phyloP scores from a whole-genome alignment of 2,797 vertebrate genomes.

The Phoebastria nigripes region DNA sequence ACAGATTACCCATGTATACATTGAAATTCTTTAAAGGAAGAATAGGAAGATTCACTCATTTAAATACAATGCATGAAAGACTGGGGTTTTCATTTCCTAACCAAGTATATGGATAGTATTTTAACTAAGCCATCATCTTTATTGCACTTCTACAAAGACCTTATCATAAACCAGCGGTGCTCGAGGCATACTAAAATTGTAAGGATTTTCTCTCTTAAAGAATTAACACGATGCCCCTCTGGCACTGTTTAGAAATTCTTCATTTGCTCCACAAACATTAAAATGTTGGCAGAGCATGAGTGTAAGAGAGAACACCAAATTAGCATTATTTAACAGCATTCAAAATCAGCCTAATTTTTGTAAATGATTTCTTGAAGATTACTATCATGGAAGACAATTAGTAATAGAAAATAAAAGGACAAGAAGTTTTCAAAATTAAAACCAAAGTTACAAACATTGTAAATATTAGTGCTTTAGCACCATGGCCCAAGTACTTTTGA shows the following conservation, averaged over 20 bases:
- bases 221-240: slow-evolving; percentile 35
- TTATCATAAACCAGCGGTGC: slow-evolving; percentile 7
- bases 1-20: background rate
- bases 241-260: slow-evolving; percentile 51
- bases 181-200: slow-evolving; percentile 14
- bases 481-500: background rate
- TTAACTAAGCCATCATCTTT: slow-evolving; percentile 57
- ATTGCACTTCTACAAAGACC: slow-evolving; percentile 5
- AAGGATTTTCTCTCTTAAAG: slow-evolving; percentile 39
- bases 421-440: slow-evolving; percentile 37
- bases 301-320: slow-evolving; percentile 8
- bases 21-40: background rate
- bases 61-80: background rate
- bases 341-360: slow-evolving; percentile 24
- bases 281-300: slow-evolving; percentile 10
- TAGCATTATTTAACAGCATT: slow-evolving; percentile 49
- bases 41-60: background rate
- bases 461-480: background rate
- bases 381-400: background rate
- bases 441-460: background rate
- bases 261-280: slow-evolving; percentile 46
- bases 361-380: slow-evolving; percentile 1
- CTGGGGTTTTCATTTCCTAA: background rate
- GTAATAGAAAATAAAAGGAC: background rate
- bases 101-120: slow-evolving; percentile 12